Percentiles rank a stretch among this genome's conserved stretches.
These are phyloP conservation scores for Pagetopsis macropterus DNA, from an alignment of 2,797 vertebrate genomes.

Conservation along the genomic window DNA sequence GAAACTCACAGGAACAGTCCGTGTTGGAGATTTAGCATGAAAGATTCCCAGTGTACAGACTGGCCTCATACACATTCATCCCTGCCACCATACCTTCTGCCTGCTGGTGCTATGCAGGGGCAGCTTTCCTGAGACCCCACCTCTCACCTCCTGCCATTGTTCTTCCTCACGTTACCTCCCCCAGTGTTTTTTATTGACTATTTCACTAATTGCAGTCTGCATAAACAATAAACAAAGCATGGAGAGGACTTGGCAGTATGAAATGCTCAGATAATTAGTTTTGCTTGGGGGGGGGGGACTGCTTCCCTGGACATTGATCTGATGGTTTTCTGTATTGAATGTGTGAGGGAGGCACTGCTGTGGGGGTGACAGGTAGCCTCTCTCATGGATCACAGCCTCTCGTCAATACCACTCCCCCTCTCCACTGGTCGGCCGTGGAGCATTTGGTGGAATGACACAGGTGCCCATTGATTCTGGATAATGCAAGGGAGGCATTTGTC, in stretches of 20 bases:
- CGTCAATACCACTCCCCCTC: slow-evolving; percentile 72
- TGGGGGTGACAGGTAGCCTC: slow-evolving; percentile 79
- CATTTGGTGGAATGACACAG: slow-evolving; percentile 72
- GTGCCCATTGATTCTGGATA: slow-evolving; percentile 73
- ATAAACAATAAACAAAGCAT: slow-evolving; percentile 85
- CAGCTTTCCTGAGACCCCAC: slow-evolving; percentile 51
- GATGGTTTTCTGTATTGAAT: slow-evolving; percentile 76
- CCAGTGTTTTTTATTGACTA: slow-evolving; percentile 88
- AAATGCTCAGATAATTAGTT: slow-evolving; percentile 85
- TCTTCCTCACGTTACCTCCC: slow-evolving; percentile 78
- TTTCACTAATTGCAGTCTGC: slow-evolving; percentile 86
- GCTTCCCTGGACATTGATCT: slow-evolving; percentile 79
- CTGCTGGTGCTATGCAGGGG: slow-evolving; percentile 22
- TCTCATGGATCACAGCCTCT: slow-evolving; percentile 82
- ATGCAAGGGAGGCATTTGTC: slow-evolving; percentile 57
- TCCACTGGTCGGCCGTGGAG: slow-evolving; percentile 63
- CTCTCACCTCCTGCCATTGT: slow-evolving; percentile 62
- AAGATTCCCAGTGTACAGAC: slow-evolving; percentile 21
- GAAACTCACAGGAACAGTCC: slow-evolving; percentile 63
- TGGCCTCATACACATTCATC: slow-evolving; percentile 27
- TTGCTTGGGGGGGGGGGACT: slow-evolving; percentile 68
- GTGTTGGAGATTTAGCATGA: slow-evolving; percentile 26
- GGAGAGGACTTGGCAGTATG: slow-evolving; percentile 73
- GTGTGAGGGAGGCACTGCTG: slow-evolving; percentile 60
- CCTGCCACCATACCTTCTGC: slow-evolving; percentile 14